Conservation (phyloP, 2,888 invertebrate genomes). For the Polyommatus icarus region DNA sequence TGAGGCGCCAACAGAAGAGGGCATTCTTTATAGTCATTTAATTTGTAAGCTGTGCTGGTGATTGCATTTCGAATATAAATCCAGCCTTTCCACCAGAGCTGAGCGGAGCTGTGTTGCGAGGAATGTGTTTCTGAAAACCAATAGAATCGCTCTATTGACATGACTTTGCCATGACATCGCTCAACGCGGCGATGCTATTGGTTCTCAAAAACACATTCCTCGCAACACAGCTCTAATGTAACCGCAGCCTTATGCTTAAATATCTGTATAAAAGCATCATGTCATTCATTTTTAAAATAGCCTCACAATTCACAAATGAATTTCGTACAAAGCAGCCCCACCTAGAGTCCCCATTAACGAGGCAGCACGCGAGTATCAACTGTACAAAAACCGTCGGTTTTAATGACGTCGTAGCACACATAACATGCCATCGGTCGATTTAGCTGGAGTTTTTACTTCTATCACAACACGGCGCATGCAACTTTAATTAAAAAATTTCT, state of each 20-base stretch:
- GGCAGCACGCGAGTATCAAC: background rate
- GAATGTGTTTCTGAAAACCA: too few species aligned
- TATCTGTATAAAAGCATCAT: background rate
- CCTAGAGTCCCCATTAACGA: background rate
- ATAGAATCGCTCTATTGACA: too few species aligned
- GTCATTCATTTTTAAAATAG: background rate
- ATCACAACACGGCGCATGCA: background rate
- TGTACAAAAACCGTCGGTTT: constrained; percentile 18
- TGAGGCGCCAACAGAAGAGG: background rate
- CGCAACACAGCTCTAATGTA: too few species aligned
- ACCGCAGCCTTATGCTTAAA: too few species aligned
- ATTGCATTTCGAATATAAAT: background rate
- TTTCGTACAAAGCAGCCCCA: constrained; percentile 1
- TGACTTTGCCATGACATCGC: too few species aligned
- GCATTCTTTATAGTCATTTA: background rate
- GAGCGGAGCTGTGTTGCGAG: too few species aligned
- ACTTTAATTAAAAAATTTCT: constrained; percentile 25
- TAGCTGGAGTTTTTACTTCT: constrained; percentile 18
- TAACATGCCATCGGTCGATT: constrained; percentile 26
- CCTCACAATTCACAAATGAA: background rate
- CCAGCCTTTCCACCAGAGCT: too few species aligned
- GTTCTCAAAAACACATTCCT: too few species aligned
- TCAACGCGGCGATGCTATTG: too few species aligned
- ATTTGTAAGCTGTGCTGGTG: background rate
- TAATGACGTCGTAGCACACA: constrained; percentile 22